These are phyloP conservation scores for Atrichornis clamosus DNA, from an alignment of 2,113 vertebrate genomes.

Conservation along the genomic window DNA sequence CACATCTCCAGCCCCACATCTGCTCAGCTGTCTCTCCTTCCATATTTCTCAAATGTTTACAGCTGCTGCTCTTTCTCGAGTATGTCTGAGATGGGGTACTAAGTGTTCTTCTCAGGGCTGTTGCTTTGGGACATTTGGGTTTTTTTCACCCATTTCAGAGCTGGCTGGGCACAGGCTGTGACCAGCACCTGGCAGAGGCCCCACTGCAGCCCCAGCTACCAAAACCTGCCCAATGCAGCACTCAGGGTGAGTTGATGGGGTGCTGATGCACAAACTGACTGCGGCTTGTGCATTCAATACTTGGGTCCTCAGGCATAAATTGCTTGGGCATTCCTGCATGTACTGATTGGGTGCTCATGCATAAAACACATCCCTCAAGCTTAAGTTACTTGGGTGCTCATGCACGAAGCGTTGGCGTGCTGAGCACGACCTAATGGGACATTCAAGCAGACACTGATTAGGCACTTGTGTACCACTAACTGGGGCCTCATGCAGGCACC, in stretches of 20 bases:
- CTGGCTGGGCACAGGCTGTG: background rate
- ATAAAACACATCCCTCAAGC: background rate
- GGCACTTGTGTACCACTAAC: background rate
- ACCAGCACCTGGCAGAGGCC: background rate
- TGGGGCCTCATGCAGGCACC: background rate
- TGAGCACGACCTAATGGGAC: background rate
- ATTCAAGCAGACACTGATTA: background rate
- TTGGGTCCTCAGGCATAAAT: background rate
- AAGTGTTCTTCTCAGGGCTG: background rate
- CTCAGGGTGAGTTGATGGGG: accelerated
- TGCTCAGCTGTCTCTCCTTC: background rate
- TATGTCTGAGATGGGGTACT: background rate
- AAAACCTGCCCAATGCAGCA: accelerated
- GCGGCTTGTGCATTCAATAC: background rate
- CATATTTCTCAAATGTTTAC: background rate
- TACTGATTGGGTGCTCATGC: background rate
- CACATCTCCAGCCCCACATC: background rate
- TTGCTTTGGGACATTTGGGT: background rate
- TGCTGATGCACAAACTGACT: background rate
- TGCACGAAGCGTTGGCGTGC: background rate
- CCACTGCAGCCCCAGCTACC: background rate
- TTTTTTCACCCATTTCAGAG: background rate
- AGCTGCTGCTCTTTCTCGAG: background rate
- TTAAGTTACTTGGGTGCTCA: background rate
- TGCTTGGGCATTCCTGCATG: background rate